A percentile compares a stretch with the other conserved stretches of the same genome.
These are phyloP conservation scores for Ornithoptera priamus DNA, from an alignment of 2,888 invertebrate genomes.

Conservation along the genomic window DNA sequence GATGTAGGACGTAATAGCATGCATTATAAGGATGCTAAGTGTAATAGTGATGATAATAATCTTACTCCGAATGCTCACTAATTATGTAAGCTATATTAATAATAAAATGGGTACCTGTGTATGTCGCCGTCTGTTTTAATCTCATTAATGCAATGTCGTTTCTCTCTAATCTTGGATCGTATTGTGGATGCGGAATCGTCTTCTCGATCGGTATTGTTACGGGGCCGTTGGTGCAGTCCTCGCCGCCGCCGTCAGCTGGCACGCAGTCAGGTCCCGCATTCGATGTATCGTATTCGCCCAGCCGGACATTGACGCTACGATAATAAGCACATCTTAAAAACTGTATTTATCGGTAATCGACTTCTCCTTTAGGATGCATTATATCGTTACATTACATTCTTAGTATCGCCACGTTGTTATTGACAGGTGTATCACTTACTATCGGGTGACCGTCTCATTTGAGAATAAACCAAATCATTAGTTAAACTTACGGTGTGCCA, in stretches of 20 bases:
- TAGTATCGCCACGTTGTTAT: too few species aligned
- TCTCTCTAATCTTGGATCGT: conserved; percentile 40
- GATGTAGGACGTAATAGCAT: too few species aligned
- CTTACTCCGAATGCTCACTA: not conserved
- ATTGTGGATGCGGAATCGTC: conserved; percentile 66
- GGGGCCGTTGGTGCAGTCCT: conserved; percentile 63
- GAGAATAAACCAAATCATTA: too few species aligned
- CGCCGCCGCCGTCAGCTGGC: conserved; percentile 41
- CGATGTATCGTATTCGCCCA: conserved; percentile 73
- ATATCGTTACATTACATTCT: too few species aligned
- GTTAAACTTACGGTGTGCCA: conserved; percentile 64
- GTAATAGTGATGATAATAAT: not conserved
- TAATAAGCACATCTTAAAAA: not conserved
- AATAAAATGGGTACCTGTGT: conserved; percentile 53
- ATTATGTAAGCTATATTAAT: not conserved
- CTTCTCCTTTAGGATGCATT: too few species aligned
- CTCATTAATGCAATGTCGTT: conserved; percentile 74
- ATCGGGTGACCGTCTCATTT: too few species aligned
- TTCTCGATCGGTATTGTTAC: conserved; percentile 57
- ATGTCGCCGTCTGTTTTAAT: conserved; percentile 54
- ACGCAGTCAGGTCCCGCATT: conserved; percentile 63
- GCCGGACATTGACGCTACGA: conserved; percentile 40
- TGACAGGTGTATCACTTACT: too few species aligned
- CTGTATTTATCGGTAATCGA: not conserved
- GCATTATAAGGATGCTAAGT: too few species aligned